Base-by-base conservation (phyloP, 2,888 invertebrate genomes). In the Schizaphis graminum region DNA sequence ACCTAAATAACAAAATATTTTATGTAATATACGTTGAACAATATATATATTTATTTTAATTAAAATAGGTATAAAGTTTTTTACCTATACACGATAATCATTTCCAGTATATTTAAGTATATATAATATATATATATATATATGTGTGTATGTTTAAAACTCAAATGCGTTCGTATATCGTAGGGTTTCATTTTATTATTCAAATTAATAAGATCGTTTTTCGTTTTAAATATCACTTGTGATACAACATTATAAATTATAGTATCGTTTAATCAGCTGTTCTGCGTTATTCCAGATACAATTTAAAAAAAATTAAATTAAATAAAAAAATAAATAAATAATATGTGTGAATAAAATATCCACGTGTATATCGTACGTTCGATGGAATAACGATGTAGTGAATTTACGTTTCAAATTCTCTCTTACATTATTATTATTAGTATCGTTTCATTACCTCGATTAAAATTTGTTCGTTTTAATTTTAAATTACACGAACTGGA, bases 371-470 rank as follows among this genome's bases (percentile, higher is more conserved):
- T 41, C 47, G 8, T 53, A 53, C 35, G 44, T 56, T 26, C 35
- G 49, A 53, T 35, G 41, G 10, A n/a, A 44, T 89, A 89, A 56
- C 24, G 44, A 56, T 57, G 28, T 4, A 21, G 11, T 4, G 28
- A 56, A 85, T 56, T 85, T 91, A 5, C 41, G 24, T 41, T 91
- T 7, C 21, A 91, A 84, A 91, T 84, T 44, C 21, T 77, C 47
- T n/a, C 24, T 84, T 10, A 8, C n/a, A n/a, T 85, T 11, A 16
- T 67, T 11, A 16, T 67, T 35, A 67, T 35, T 28, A 26, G 26
- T 21, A 91, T n/a, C 44, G 85, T 57, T 91, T 53, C 91, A 41
- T 85, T 91, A 49, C 56, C 44, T n/a, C 85, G n/a, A 85, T 57
- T 91, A 10, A 24, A 85, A 2, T 91, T 91, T 35, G 41, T 56